Conservation (phyloP, 1,140 invertebrate species). For the Microplitis demolitor region DNA sequence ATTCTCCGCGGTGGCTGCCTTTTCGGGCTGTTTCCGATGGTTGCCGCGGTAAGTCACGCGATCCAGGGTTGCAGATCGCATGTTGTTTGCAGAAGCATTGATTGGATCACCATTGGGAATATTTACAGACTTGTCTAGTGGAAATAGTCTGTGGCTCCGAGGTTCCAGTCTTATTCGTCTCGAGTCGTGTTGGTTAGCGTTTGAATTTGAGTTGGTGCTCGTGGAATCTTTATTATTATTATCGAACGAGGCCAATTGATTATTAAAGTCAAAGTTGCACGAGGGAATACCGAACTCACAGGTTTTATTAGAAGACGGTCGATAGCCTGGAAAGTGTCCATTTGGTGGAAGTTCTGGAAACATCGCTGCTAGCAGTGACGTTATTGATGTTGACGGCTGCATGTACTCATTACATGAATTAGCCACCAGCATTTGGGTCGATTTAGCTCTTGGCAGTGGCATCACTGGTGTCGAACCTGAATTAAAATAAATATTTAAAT, state of each 20-base stretch:
- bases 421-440: slow-evolving; percentile 53
- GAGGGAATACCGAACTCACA: slow-evolving; percentile 43
- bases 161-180: slow-evolving; percentile 50
- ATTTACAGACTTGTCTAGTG: slow-evolving; percentile 34
- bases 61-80: slow-evolving; percentile 52
- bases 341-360: slow-evolving; percentile 52
- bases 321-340: slow-evolving; percentile 52
- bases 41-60: slow-evolving; percentile 51
- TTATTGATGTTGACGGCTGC: slow-evolving; percentile 44
- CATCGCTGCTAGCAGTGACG: slow-evolving; percentile 54
- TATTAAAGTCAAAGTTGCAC: slow-evolving; percentile 36
- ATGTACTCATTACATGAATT: slow-evolving; percentile 20
- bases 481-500: too few relatives aligned
- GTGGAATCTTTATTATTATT: too few relatives aligned
- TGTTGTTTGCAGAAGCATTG: slow-evolving; percentile 27
- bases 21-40: slow-evolving; percentile 40
- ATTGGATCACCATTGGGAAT: slow-evolving; percentile 37
- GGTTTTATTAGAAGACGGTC: slow-evolving; percentile 36
- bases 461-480: slow-evolving; percentile 41
- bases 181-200: slow-evolving; percentile 43
- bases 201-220: slow-evolving; percentile 39
- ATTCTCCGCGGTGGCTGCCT: slow-evolving; percentile 34
- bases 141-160: slow-evolving; percentile 47
- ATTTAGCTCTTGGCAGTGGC: slow-evolving; percentile 55
- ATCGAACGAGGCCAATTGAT: slow-evolving; percentile 46